Percentiles rank a stretch among this genome's conserved stretches.
Evolutionary conservation across 2,113 vertebrate genomes (phyloP).

Genomic region (Sus scrofa): T2T-Sscrofa CM000812.6:162010001-162010500

Average conservation of each 20-base stretch:
- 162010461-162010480: background rate
- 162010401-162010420: background rate
- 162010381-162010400: background rate
- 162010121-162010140: background rate
- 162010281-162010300: background rate
- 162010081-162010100: background rate
- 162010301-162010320: background rate
- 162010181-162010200: background rate
- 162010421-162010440: background rate
- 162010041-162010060: background rate
- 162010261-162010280: background rate
- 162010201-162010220: background rate
- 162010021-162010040: background rate
- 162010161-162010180: background rate
- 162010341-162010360: accelerated
- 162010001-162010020: background rate
- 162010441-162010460: background rate
- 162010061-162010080: background rate
- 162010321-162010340: too few species aligned
- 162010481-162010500: background rate
- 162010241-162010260: background rate
- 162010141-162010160: background rate
- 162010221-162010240: background rate
- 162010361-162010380: too few species aligned
- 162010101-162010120: background rate